Evolutionary conservation across 2,797 vertebrate species (phyloP).

Genomic region (Falco novaeseelandiae): DNA sequence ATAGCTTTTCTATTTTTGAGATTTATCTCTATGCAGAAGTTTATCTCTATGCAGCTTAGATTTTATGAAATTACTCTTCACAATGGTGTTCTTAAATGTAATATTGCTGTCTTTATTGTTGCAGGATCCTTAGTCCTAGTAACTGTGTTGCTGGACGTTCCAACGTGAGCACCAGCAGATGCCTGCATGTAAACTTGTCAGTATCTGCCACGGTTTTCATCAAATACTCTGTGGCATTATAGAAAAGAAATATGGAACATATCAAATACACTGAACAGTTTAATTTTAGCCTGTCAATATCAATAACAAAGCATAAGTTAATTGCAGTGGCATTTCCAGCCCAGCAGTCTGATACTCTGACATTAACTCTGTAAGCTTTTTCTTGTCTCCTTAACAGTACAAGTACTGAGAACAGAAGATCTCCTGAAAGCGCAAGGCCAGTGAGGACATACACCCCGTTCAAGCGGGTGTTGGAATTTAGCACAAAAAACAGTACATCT

Average conservation of each 20-base stretch:
- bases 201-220: not conserved
- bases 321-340: not conserved
- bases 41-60: not conserved
- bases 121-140: not conserved
- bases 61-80: not conserved
- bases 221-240: not conserved
- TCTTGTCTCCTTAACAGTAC: slow-evolving; percentile 52
- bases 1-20: not conserved
- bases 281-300: not conserved
- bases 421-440: slow-evolving; percentile 59
- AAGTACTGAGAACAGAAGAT: not conserved
- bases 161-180: not conserved
- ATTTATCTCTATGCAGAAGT: not conserved
- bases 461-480: slow-evolving; percentile 89
- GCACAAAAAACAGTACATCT: slow-evolving; percentile 72
- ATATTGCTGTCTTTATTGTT: not conserved
- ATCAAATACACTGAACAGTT: not conserved
- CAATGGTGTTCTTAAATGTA: not conserved
- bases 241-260: not conserved
- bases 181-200: not conserved
- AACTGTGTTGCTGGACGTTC: not conserved
- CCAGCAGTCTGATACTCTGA: not conserved
- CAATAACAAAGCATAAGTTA: not conserved
- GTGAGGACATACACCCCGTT: slow-evolving; percentile 84
- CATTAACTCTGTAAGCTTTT: not conserved